Evolutionary conservation across 2,888 invertebrate genomes (phyloP).

Genomic region (Orchesella flavescens): DNA sequence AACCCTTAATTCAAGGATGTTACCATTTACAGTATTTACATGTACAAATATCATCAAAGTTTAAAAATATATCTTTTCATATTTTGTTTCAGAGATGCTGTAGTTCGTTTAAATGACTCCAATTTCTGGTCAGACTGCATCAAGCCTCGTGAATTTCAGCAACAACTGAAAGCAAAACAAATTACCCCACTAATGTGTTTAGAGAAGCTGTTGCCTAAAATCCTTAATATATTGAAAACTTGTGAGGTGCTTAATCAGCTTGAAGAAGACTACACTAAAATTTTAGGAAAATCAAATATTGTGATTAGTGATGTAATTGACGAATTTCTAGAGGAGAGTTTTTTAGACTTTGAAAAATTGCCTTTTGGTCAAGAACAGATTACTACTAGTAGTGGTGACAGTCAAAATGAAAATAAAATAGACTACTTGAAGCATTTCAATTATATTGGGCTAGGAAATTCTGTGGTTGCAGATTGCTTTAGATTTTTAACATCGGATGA

Average conservation of each 20-base stretch:
- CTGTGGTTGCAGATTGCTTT: slow-evolving; percentile 31
- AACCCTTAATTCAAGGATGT: too few species aligned
- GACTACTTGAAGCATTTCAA: slow-evolving; percentile 47
- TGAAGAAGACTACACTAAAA: slow-evolving; percentile 55
- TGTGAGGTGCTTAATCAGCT: slow-evolving; percentile 61
- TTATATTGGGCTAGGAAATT: slow-evolving; percentile 45
- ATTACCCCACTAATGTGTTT: slow-evolving; percentile 41
- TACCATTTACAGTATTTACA: too few species aligned
- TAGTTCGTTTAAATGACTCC: slow-evolving; percentile 45
- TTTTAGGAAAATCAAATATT: slow-evolving; percentile 50
- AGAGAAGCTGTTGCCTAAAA: slow-evolving; percentile 39
- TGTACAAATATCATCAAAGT: too few species aligned
- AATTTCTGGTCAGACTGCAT: slow-evolving; percentile 65
- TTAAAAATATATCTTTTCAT: not conserved
- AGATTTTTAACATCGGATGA: slow-evolving; percentile 20
- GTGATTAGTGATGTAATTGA: slow-evolving; percentile 26
- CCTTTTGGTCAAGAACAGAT: too few species aligned
- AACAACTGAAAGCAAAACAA: slow-evolving; percentile 2
- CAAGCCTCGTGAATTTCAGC: slow-evolving; percentile 43
- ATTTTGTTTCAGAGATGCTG: slow-evolving; percentile 6
- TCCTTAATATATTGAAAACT: slow-evolving; percentile 60
- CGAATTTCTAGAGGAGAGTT: slow-evolving; percentile 42
- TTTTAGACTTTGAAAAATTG: not conserved
- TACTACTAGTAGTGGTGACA: too few species aligned
- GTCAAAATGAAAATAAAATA: not conserved